Evolutionary conservation across 2,888 invertebrate species (phyloP).

Genomic region (Linyphia triangularis): DNA sequence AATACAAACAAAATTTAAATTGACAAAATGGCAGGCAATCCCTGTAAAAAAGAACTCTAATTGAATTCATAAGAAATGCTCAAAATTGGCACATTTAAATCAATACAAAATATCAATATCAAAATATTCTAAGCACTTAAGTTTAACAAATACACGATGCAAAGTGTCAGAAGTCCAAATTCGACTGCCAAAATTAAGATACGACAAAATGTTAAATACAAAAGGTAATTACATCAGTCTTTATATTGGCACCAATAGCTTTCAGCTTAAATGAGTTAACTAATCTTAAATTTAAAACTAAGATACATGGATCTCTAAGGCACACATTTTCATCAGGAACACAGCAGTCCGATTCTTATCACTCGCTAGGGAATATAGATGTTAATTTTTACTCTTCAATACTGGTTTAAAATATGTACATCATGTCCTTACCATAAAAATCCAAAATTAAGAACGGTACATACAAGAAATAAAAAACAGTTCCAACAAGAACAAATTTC

Average conservation of each 20-base stretch:
- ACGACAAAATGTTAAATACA: neutral
- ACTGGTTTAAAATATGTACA: slow-evolving; percentile 5
- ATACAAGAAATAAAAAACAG: neutral
- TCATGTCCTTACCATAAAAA: neutral
- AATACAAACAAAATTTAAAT: neutral
- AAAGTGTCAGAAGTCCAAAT: neutral
- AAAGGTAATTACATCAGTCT: neutral
- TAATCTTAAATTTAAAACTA: neutral
- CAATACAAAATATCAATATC: neutral
- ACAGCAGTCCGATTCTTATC: neutral
- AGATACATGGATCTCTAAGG: slow-evolving; percentile 35
- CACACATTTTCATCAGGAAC: slow-evolving; percentile 50
- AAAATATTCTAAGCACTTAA: neutral
- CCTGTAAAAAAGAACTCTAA: neutral
- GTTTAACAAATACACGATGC: neutral
- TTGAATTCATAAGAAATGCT: neutral
- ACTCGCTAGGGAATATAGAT: neutral
- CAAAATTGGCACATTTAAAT: slow-evolving; percentile 22
- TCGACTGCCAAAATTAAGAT: neutral
- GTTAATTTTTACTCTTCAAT: neutral
- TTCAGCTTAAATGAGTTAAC: neutral
- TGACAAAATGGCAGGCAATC: neutral
- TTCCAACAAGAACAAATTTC: neutral
- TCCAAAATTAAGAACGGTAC: neutral
- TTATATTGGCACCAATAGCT: neutral